Conservation (phyloP, 2,888 invertebrate species). For the Chamaedrilus cognettii region DNA sequence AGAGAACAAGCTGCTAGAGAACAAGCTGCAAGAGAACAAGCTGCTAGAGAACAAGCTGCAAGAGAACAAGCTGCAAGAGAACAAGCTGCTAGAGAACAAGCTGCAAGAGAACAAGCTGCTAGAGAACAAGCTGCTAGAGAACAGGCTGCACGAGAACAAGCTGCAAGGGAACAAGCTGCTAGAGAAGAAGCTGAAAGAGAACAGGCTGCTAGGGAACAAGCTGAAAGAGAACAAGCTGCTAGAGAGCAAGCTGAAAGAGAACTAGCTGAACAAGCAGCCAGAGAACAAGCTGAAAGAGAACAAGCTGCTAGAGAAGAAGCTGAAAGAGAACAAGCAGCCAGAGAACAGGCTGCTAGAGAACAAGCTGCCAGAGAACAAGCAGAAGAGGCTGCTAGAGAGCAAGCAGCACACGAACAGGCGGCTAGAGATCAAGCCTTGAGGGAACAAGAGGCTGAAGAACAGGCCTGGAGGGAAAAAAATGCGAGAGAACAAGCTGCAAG, state of each 20-base stretch:
- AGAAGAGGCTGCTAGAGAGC: constrained; percentile 1
- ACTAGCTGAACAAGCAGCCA: not conserved
- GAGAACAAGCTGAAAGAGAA: constrained; percentile 6
- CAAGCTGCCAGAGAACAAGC: not conserved
- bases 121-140: constrained; percentile 7
- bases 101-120: constrained; percentile 6
- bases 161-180: not conserved
- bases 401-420: constrained; percentile 3
- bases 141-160: constrained; percentile 7
- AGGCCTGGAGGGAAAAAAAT: not conserved
- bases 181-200: not conserved
- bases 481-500: constrained; percentile 8
- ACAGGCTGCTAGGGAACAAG: constrained; percentile 7
- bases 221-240: constrained; percentile 5
- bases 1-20: not conserved
- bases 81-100: constrained; percentile 6
- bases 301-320: not conserved
- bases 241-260: constrained; percentile 4
- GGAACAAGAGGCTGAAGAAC: constrained; percentile 2
- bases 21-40: no score
- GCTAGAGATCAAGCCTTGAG: constrained; percentile 1
- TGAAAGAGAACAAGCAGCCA: not conserved
- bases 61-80: constrained; percentile 7
- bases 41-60: no score
- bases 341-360: constrained; percentile 4